Base-by-base conservation (phyloP, 1,140 invertebrate species). In the Cecropterus lyciades region DNA sequence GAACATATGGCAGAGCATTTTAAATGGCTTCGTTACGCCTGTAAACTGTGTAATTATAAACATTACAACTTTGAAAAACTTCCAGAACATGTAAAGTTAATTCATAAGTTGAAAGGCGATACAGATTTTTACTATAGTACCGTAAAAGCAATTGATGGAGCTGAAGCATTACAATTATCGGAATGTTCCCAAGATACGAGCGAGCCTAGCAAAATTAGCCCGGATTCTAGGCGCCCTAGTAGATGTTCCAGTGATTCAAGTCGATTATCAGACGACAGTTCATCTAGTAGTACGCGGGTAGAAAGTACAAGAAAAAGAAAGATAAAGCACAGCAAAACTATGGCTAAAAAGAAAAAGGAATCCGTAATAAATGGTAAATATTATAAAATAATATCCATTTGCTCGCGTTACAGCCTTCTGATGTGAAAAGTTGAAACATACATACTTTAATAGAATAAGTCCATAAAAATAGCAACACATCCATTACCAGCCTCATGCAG, bases 1-100 rank as follows among this genome's bases (percentile, higher is more conserved):
- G 88, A 93, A 51, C 94, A 94, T 63, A 92, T 94, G 69, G 92
- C 93, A 0, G 87, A 86, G 60, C 93, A 94, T 74, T 92, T 93
- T 55, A 93, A 94, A 73, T 93, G 93, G 77, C 83, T 93, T 37
- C 88, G 93, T 9, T 94, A 94, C 52, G 93, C 93, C 14, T 94
- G 94, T 75, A 94, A 93, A 78, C 68, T 94, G 4, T 94, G 94
- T 68, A 93, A 93, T 40, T 94, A 92, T 71, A 93, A 93, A 67
- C 87, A 93, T 66, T 94, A 93, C 53, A 77, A 89, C 11, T 93
- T 92, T 59, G 92, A 93, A 20, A 93, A 93, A 69, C 85, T 94
- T 27, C 87, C 93, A 6, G 93, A 93, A 72, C 94, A 94, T 67
- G 83, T 94, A 2, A 92, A 93, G 51, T 81, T 90, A 53, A 89